A percentile compares a stretch with the other conserved stretches of the same genome.
Conservation (phyloP, 2,888 invertebrate genomes). For the Pandemis corylana region DNA sequence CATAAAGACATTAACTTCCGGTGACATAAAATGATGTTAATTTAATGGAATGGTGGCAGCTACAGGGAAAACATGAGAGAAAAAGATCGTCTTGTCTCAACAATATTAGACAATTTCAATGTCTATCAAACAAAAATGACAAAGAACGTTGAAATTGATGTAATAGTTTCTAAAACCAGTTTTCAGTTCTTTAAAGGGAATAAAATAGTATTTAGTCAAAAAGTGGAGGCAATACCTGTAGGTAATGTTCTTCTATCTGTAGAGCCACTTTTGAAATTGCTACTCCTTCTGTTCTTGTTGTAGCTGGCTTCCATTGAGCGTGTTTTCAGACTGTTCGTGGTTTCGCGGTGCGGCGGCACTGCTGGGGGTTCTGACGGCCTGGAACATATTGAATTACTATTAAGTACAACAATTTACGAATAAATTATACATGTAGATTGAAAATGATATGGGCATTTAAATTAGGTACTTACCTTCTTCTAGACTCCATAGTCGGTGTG, state of each 20-base stretch:
- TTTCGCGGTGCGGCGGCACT: conserved; percentile 90
- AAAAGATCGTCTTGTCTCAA: not conserved
- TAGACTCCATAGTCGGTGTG: conserved; percentile 77
- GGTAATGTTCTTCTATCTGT: conserved; percentile 90
- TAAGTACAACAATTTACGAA: not conserved
- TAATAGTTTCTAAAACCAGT: too few relatives aligned
- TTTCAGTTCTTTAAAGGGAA: too few relatives aligned
- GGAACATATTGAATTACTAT: conserved; percentile 37
- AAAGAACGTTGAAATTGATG: too few relatives aligned
- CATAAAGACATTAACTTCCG: conserved; percentile 54
- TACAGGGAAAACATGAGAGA: not conserved
- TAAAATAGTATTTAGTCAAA: too few relatives aligned
- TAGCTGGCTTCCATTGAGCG: conserved; percentile 94
- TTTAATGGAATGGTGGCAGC: not conserved
- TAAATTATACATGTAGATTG: not conserved
- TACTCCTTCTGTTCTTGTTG: conserved; percentile 85
- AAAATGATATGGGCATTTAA: not conserved
- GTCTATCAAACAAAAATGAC: too few relatives aligned
- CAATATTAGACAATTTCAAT: too few relatives aligned
- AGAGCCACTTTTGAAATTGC: conserved; percentile 84
- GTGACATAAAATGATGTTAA: not conserved
- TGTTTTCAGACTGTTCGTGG: conserved; percentile 91
- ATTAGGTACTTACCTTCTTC: conserved; percentile 68
- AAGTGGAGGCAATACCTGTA: conserved; percentile 78
- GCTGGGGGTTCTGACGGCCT: conserved; percentile 87